Evolutionary conservation across 2,888 invertebrate genomes (phyloP), one percentile per base, ranked within the genome.

Genomic region (Limnephilus marmoratus): DNA sequence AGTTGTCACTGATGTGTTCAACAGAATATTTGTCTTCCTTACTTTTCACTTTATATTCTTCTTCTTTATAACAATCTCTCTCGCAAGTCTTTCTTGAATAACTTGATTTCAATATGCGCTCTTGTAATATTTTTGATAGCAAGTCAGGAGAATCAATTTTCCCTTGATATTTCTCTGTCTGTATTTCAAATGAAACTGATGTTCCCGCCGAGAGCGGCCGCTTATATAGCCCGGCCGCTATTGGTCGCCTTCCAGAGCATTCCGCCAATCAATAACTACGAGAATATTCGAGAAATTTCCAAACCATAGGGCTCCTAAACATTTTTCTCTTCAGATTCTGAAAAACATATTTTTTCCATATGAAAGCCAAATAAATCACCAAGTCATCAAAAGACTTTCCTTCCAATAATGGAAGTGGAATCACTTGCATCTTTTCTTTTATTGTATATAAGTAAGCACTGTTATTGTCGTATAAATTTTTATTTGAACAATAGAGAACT

Each of bases 161-260:
- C 34, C 13, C 18, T 49, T 53, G 31, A 37, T 81, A 41, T 90
- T n/a, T 18, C 81, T 92, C 82, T 37, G 12, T 34, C 24, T 68
- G 31, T 68, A 18, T 89, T 90, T 92, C 81, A 88, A 92, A 92
- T 90, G 24, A 41, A 18, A 68, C 49, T 87, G 90, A 2, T 24
- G 68, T 81, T 92, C 88, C 92, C 92, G 91, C 92, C 53, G 81
- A 83, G 24, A 68, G 68, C 31, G 18, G 83, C 88, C 1, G 34
- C 37, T 88, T 92, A 68, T 92, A 92, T 92, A 90, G 88, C 31
- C 15, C n/a, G 81, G n/a, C 11, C 88, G 37, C 53, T 29, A 91
- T 92, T 90, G 92, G 92, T n/a, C 24, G 41, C 31, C 13, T 31
- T 89, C 91, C n/a, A 91, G 88, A 83, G 37, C 34, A 68, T 87